Percentiles rank a stretch among this genome's conserved stretches.
phyloP scores from a whole-genome alignment of 2,113 vertebrate species.

The Saccopteryx bilineata region DNA sequence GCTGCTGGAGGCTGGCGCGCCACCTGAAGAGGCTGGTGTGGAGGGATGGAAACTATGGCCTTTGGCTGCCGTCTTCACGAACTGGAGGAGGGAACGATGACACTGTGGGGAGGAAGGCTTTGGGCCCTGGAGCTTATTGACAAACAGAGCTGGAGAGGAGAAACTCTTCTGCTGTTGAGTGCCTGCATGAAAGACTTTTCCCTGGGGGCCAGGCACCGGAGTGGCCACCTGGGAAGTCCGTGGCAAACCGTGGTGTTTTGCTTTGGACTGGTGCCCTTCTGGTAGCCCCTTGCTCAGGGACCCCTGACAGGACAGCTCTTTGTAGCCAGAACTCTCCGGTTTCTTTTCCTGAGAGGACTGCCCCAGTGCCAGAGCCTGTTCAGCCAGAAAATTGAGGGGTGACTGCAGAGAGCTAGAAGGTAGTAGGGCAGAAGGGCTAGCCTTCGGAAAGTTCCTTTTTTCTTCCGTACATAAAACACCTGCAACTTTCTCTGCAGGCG shows the following conservation, averaged over 20 bases:
- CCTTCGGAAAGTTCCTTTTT: conserved; percentile 88
- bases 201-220: conserved; percentile 70
- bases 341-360: conserved; percentile 91
- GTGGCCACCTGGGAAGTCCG: conserved; percentile 77
- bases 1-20: conserved; percentile 77
- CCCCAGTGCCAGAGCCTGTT: conserved; percentile 88
- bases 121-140: conserved; percentile 86
- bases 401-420: conserved; percentile 87
- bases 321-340: conserved; percentile 86
- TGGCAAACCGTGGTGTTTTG: conserved; percentile 86
- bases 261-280: conserved; percentile 85
- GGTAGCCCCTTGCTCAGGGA: conserved; percentile 84
- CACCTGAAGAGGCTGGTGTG: conserved; percentile 61
- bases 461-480: conserved; percentile 85
- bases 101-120: conserved; percentile 86
- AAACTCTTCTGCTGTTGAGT: conserved; percentile 88
- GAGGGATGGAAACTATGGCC: conserved; percentile 88
- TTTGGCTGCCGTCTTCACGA: conserved; percentile 89
- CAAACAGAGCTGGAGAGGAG: conserved; percentile 83
- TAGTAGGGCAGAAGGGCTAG: conserved; percentile 81
- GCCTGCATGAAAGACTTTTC: conserved; percentile 89
- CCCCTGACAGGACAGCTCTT: conserved; percentile 86
- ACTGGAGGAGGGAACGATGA: conserved; percentile 88
- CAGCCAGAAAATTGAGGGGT: conserved; percentile 90
- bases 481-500: conserved; percentile 84